These are phyloP conservation scores for Jacana jacana DNA, from an alignment of 2,113 vertebrate species.

Conservation along the genomic window DNA sequence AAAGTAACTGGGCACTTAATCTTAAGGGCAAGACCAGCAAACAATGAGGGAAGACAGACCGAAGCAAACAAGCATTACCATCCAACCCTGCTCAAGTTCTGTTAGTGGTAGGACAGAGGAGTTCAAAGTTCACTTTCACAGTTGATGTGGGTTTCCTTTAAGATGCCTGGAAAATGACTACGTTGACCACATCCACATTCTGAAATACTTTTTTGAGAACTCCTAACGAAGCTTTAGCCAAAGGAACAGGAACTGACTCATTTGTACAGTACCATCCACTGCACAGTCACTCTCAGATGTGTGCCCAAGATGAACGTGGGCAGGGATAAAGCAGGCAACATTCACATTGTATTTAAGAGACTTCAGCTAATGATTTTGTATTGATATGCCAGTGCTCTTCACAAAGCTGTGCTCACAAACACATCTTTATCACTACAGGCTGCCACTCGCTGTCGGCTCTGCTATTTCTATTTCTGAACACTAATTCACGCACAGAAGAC, in stretches of 20 bases:
- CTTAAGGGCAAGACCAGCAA: background rate
- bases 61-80: background rate
- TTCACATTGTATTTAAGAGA: background rate
- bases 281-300: slow-evolving; percentile 69
- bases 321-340: slow-evolving; percentile 53
- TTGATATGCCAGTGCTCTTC: fast-evolving
- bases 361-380: background rate
- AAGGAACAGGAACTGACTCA: slow-evolving; percentile 94
- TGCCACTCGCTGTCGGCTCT: background rate
- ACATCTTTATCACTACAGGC: background rate
- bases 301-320: slow-evolving; percentile 35
- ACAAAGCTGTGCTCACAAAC: background rate
- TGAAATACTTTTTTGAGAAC: slow-evolving; percentile 84
- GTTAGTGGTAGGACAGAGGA: slow-evolving; percentile 75
- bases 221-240: slow-evolving; percentile 81
- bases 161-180: slow-evolving; percentile 97
- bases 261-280: slow-evolving; percentile 75
- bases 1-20: background rate
- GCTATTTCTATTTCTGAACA: background rate
- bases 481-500: background rate
- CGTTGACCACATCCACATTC: slow-evolving; percentile 96
- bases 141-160: slow-evolving; percentile 99
- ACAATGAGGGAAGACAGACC: background rate
- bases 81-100: slow-evolving; percentile 52
- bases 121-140: slow-evolving; percentile 84